Evolutionary conservation across 2,797 vertebrate genomes (phyloP).

Genomic region (Chrysocyon brachyurus): DNA sequence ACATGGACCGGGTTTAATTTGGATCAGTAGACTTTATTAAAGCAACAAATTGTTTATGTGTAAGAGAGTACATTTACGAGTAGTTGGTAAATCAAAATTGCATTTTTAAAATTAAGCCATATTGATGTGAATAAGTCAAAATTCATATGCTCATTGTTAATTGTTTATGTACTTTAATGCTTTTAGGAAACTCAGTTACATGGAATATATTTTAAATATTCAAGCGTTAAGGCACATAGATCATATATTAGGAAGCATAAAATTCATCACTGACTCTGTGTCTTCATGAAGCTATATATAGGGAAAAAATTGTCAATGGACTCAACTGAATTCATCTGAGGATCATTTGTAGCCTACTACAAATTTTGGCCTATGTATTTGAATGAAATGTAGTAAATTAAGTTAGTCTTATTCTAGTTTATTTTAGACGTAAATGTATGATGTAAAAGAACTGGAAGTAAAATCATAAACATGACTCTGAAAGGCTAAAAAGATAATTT

Average conservation of each 20-base stretch:
- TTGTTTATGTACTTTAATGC: neutral
- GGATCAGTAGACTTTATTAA: constrained; percentile 10
- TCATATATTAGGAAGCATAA: neutral
- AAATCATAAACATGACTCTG: neutral
- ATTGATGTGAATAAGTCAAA: neutral
- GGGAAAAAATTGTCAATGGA: neutral
- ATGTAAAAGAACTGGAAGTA: neutral
- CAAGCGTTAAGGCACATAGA: neutral
- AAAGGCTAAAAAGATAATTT: constrained; percentile 8
- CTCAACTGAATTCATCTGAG: neutral
- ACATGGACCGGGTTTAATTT: constrained; percentile 27
- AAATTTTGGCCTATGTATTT: neutral
- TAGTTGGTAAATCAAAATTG: constrained; percentile 33
- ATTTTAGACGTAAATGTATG: neutral
- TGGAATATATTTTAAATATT: constrained; percentile 29
- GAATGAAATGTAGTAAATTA: neutral
- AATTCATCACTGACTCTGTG: neutral
- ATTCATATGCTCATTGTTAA: constrained; percentile 25
- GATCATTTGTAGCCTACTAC: neutral
- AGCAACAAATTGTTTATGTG: constrained; percentile 17
- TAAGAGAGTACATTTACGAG: neutral
- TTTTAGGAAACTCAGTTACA: constrained; percentile 41
- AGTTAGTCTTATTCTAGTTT: neutral
- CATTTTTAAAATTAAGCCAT: constrained; percentile 41
- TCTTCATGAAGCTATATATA: neutral